These are phyloP conservation scores for Rallus limicola DNA, from an alignment of 2,113 vertebrate genomes.

Conservation along the genomic window DNA sequence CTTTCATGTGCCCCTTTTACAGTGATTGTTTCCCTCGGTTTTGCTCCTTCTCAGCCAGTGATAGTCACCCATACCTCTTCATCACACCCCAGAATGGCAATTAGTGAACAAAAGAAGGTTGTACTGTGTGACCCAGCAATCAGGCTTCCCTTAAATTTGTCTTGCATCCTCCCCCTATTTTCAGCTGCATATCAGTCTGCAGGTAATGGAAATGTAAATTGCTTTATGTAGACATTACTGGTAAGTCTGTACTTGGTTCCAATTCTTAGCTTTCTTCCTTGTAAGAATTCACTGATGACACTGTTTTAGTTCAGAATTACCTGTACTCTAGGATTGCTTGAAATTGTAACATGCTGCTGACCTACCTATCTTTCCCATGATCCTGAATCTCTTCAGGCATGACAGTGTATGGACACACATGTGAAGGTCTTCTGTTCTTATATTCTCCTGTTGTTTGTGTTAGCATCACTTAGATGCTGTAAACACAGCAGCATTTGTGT, in stretches of 20 bases:
- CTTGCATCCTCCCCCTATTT: not conserved
- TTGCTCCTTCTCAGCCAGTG: not conserved
- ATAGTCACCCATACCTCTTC: not conserved
- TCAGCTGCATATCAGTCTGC: not conserved
- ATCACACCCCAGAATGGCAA: slow-evolving; percentile 40
- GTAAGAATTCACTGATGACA: not conserved
- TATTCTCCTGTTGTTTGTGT: not conserved
- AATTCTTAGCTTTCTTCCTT: slow-evolving; percentile 34
- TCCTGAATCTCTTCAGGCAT: not conserved
- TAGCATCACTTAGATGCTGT: not conserved
- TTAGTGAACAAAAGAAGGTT: slow-evolving; percentile 66
- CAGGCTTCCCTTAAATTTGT: slow-evolving; percentile 31
- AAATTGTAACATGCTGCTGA: not conserved
- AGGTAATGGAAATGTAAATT: slow-evolving; percentile 27
- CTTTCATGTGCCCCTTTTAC: not conserved
- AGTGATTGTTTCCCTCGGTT: not conserved
- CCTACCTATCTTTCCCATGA: not conserved
- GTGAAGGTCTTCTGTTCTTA: not conserved
- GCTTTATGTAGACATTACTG: slow-evolving; percentile 30
- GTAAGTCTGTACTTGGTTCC: slow-evolving; percentile 22
- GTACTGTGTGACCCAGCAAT: slow-evolving; percentile 42
- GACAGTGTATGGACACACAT: not conserved
- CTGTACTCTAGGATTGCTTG: not conserved
- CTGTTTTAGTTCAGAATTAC: not conserved
- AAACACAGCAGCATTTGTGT: not conserved